A percentile compares a stretch with the other conserved stretches of the same genome.
These are phyloP conservation scores for Coleophora deauratella DNA, from an alignment of 2,888 invertebrate genomes.

Conservation along the genomic window DNA sequence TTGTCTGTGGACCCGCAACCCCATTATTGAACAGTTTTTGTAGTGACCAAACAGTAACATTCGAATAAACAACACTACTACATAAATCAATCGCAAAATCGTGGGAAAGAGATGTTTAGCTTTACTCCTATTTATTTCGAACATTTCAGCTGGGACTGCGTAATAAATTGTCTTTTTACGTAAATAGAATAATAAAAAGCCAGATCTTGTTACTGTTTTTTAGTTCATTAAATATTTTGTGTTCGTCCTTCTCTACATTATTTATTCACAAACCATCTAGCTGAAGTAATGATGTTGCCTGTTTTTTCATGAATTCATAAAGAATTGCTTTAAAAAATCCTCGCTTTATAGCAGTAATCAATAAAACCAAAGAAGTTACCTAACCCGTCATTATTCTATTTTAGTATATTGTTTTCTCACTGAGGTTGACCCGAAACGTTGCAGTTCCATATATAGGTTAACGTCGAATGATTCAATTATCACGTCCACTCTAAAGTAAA, in stretches of 20 bases:
- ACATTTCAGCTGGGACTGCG: background rate
- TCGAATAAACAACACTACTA: background rate
- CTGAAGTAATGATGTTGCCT: no score
- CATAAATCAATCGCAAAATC: background rate
- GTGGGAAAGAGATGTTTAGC: background rate
- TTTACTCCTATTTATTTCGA: background rate
- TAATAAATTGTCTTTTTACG: background rate
- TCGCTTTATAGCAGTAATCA: no score
- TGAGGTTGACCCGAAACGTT: background rate
- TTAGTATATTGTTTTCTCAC: no score
- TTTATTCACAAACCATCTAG: no score
- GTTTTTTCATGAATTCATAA: no score
- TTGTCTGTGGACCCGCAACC: slow-evolving; percentile 1
- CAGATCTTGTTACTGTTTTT: no score
- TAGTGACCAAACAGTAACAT: slow-evolving; percentile 7
- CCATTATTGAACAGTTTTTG: slow-evolving; percentile 2
- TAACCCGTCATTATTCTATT: no score
- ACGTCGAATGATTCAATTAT: slow-evolving; percentile 14
- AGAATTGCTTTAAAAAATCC: no score
- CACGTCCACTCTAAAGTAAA: slow-evolving; percentile 9
- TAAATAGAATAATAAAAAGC: no score
- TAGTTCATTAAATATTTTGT: no score
- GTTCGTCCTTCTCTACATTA: no score
- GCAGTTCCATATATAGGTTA: slow-evolving; percentile 1
- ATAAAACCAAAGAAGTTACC: no score